phyloP scores from a whole-genome alignment of 1,140 invertebrate species.

The Caenorhabditis brenneri region DNA sequence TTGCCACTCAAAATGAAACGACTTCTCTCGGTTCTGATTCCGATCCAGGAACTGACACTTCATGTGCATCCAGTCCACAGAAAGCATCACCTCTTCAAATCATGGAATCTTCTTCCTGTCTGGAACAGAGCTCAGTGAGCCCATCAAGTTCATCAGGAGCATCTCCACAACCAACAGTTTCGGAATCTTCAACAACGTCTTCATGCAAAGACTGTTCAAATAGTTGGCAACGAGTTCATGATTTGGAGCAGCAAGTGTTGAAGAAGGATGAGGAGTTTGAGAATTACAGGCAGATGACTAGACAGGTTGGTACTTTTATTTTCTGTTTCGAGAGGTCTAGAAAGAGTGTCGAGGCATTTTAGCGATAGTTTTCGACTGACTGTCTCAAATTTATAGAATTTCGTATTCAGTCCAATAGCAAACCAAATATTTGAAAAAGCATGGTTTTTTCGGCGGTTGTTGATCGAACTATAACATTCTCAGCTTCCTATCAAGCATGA shows the following conservation, averaged over 20 bases:
- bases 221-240: conserved; percentile 32
- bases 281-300: conserved; percentile 1
- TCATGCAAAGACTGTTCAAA: conserved; percentile 23
- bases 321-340: neutral
- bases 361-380: too few relatives aligned
- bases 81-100: conserved; percentile 28
- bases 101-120: neutral
- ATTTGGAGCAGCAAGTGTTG: conserved; percentile 33
- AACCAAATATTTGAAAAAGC: too few relatives aligned
- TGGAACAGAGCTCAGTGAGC: conserved; percentile 28
- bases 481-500: too few relatives aligned
- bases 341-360: too few relatives aligned
- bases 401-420: too few relatives aligned
- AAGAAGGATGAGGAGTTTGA: conserved; percentile 27
- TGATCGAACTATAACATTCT: too few relatives aligned
- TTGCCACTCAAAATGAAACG: neutral
- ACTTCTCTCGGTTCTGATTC: neutral
- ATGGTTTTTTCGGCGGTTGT: too few relatives aligned
- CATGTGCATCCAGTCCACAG: conserved; percentile 3
- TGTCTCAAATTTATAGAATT: too few relatives aligned
- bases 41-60: conserved; percentile 15
- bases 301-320: neutral
- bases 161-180: conserved; percentile 7
- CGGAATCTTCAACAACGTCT: neutral
- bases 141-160: conserved; percentile 13